Evolutionary conservation across 2,888 invertebrate genomes (phyloP).

Genomic region (Lottia gigantea): DNA sequence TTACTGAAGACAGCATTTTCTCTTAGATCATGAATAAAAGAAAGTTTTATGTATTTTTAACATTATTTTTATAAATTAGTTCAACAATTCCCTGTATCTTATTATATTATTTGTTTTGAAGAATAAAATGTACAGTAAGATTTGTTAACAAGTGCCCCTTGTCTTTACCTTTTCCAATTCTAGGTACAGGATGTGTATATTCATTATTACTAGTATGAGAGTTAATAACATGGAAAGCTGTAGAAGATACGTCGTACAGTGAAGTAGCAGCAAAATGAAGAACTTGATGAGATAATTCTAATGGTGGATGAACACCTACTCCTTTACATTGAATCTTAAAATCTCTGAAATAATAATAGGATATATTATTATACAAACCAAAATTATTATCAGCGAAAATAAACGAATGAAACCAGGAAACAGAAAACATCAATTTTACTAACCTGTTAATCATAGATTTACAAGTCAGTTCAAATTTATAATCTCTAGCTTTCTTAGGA

Average conservation of each 20-base stretch:
- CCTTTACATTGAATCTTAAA: conserved; percentile 62
- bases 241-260: conserved; percentile 62
- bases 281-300: conserved; percentile 64
- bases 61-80: too few relatives aligned
- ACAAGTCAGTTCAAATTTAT: conserved; percentile 65
- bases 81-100: too few relatives aligned
- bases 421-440: background rate
- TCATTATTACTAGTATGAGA: conserved; percentile 65
- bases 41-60: too few relatives aligned
- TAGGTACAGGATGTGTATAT: conserved; percentile 67
- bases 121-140: background rate
- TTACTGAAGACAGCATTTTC: too few relatives aligned
- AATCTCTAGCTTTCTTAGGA: conserved; percentile 63
- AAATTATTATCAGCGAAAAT: background rate
- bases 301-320: conserved; percentile 66
- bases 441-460: conserved; percentile 67
- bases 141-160: background rate
- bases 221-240: conserved; percentile 62
- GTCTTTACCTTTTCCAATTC: conserved; percentile 64
- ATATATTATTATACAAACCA: too few relatives aligned
- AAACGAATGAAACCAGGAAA: too few relatives aligned
- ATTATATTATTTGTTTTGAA: too few relatives aligned
- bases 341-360: too few relatives aligned
- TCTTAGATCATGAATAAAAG: too few relatives aligned
- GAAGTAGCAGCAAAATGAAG: conserved; percentile 67